Conservation (phyloP, 2,888 invertebrate genomes). For the Meiosimyza decipiens region DNA sequence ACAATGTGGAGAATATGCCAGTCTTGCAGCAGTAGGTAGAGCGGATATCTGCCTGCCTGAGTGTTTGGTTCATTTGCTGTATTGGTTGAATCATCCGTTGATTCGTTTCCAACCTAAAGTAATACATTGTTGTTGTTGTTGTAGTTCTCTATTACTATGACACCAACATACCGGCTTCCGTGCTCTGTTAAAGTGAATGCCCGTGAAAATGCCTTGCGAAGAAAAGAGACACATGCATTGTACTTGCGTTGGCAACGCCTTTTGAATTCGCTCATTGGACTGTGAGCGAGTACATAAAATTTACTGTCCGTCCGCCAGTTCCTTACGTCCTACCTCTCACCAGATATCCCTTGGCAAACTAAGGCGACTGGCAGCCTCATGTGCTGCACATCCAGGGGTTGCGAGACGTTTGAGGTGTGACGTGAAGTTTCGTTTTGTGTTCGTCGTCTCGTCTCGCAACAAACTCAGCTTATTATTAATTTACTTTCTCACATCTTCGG, state of each 20-base stretch:
- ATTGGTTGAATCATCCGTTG: conserved; percentile 11
- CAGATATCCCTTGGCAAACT: no score
- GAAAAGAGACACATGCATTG: conserved; percentile 4
- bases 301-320: no score
- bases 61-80: conserved; percentile 15
- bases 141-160: no score
- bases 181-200: no score
- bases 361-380: not conserved
- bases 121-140: not conserved
- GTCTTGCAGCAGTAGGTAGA: not conserved
- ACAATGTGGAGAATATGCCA: not conserved
- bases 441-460: conserved; percentile 46
- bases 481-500: conserved; percentile 44
- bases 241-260: conserved; percentile 17
- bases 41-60: conserved; percentile 25
- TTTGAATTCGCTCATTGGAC: not conserved
- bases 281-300: conserved; percentile 28
- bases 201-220: not conserved
- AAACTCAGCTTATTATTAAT: conserved; percentile 63
- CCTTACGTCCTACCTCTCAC: no score
- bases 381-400: not conserved
- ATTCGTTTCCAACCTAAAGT: not conserved
- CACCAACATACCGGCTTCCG: no score
- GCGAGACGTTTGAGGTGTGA: conserved; percentile 16
- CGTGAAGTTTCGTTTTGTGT: not conserved